Conservation (phyloP, 2,113 vertebrate genomes). For the Lepisosteus osseus region DNA sequence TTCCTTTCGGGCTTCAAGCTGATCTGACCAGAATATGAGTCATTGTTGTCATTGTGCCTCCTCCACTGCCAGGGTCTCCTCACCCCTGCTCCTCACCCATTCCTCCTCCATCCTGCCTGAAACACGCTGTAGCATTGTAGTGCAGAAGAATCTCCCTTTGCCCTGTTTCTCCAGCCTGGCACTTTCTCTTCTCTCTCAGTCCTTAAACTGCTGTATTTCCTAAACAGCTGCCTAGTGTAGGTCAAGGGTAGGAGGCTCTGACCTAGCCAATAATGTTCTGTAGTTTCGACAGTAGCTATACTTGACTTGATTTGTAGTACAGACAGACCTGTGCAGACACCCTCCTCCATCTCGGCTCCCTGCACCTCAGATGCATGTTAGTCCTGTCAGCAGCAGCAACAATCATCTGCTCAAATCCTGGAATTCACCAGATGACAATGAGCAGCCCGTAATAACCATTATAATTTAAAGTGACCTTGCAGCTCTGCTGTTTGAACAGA, state of each 20-base stretch:
- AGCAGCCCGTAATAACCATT: conserved; percentile 2
- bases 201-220: background rate
- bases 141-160: conserved; percentile 1
- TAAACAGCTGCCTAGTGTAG: background rate
- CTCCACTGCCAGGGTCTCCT: background rate
- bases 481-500: conserved; percentile 37
- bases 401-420: background rate
- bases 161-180: background rate
- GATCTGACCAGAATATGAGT: conserved; percentile 4
- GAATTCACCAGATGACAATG: conserved; percentile 15
- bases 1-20: background rate
- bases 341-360: background rate
- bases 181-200: background rate
- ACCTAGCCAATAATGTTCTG: background rate
- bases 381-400: conserved; percentile 3
- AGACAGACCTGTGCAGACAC: background rate
- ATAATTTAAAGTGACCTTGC: conserved; percentile 56
- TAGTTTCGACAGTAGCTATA: background rate
- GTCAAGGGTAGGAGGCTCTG: background rate
- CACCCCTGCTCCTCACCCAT: background rate
- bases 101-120: background rate
- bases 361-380: background rate
- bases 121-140: background rate
- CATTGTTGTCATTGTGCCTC: background rate
- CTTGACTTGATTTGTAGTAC: conserved; percentile 1